These are phyloP conservation scores for Perithous albicinctus DNA, from an alignment of 2,888 invertebrate genomes.

Conservation along the genomic window DNA sequence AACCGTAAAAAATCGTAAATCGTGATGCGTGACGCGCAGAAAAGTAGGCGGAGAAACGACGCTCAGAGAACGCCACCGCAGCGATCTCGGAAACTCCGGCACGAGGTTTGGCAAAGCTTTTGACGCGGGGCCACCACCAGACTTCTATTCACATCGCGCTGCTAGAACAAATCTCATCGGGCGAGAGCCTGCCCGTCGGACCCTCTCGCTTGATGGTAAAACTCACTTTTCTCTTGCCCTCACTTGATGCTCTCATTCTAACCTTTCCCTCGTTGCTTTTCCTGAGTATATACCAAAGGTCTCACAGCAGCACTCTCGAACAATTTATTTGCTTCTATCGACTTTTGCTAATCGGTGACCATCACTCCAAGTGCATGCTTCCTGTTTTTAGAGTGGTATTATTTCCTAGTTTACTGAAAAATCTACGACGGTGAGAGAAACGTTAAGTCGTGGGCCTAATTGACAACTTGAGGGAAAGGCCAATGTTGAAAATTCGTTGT, in stretches of 20 bases:
- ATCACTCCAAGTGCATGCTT: background rate
- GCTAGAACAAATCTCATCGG: constrained; percentile 58
- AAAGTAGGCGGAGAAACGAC: constrained; percentile 12
- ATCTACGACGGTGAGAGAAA: background rate
- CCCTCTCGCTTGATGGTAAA: constrained; percentile 50
- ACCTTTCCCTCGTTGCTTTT: background rate
- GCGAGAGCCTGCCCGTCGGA: constrained; percentile 31
- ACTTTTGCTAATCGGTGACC: constrained; percentile 50
- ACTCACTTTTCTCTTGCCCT: constrained; percentile 47
- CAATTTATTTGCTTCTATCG: constrained; percentile 51
- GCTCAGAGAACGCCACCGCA: constrained; percentile 1
- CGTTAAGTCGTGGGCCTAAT: constrained; percentile 18
- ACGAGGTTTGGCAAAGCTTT: constrained; percentile 56
- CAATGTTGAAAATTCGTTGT: constrained; percentile 26
- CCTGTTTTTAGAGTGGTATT: background rate
- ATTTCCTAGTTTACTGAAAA: constrained; percentile 11
- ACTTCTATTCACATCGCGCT: constrained; percentile 29
- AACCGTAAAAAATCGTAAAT: constrained; percentile 55
- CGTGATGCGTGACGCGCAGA: constrained; percentile 52
- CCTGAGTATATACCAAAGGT: constrained; percentile 25
- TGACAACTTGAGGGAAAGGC: constrained; percentile 20
- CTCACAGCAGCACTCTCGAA: constrained; percentile 31
- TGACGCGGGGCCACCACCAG: constrained; percentile 22
- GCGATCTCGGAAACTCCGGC: constrained; percentile 40
- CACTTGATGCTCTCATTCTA: background rate